phyloP scores from a whole-genome alignment of 2,888 invertebrate genomes.

The Platypus cylindrus region DNA sequence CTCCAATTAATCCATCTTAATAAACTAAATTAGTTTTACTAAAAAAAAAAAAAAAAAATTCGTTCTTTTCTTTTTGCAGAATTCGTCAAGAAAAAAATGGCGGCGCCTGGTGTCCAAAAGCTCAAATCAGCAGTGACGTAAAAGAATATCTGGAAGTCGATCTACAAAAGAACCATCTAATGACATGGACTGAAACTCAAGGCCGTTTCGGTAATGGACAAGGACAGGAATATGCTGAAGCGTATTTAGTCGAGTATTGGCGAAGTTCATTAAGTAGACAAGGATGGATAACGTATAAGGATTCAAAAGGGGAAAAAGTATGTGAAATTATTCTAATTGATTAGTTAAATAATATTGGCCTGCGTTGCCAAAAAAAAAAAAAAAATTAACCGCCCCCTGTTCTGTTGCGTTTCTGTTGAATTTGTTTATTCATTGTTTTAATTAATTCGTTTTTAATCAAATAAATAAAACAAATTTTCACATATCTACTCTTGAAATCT shows the following conservation, averaged over 20 bases:
- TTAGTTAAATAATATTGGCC: too few relatives aligned
- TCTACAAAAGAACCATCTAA: slow-evolving; percentile 57
- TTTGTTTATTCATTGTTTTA: too few relatives aligned
- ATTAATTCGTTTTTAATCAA: too few relatives aligned
- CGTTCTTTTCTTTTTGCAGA: slow-evolving; percentile 39
- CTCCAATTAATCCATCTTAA: too few relatives aligned
- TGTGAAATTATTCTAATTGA: slow-evolving; percentile 29
- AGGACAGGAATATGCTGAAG: slow-evolving; percentile 78
- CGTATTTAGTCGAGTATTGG: slow-evolving; percentile 75
- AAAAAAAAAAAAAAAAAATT: neutral
- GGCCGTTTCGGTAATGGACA: slow-evolving; percentile 85
- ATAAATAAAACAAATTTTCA: too few relatives aligned
- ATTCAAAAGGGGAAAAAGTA: slow-evolving; percentile 65
- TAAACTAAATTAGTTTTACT: too few relatives aligned
- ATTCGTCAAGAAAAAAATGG: slow-evolving; percentile 75
- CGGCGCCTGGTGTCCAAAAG: slow-evolving; percentile 88
- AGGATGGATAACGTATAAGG: slow-evolving; percentile 75
- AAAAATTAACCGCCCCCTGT: too few relatives aligned
- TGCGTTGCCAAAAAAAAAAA: too few relatives aligned
- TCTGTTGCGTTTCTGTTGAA: too few relatives aligned
- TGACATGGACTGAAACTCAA: slow-evolving; percentile 79
- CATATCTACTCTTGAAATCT: too few relatives aligned
- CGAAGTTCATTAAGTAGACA: slow-evolving; percentile 47
- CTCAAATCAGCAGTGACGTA: slow-evolving; percentile 59
- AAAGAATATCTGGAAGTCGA: slow-evolving; percentile 77